Evolutionary conservation across 1,140 invertebrate species (phyloP).

Genomic region (Agrypnia vestita): DNA sequence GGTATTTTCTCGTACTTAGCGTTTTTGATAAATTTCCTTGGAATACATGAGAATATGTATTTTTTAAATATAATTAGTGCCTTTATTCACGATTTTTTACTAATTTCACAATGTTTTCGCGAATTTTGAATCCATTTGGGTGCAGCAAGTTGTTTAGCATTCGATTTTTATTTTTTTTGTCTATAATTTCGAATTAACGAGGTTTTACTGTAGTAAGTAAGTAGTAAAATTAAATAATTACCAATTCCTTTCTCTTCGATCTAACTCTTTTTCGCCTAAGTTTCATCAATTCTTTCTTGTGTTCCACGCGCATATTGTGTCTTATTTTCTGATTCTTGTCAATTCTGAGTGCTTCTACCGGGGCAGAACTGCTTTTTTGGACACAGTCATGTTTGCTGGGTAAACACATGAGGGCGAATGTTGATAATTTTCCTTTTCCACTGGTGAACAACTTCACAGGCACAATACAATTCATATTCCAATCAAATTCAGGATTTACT

Average conservation of each 20-base stretch:
- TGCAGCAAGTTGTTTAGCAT: too few relatives aligned
- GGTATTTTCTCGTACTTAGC: too few relatives aligned
- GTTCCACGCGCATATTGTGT: constrained; percentile 73
- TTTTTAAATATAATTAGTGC: too few relatives aligned
- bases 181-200: too few relatives aligned
- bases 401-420: constrained; percentile 79
- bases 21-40: too few relatives aligned
- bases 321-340: constrained; percentile 76
- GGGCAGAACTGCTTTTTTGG: constrained; percentile 65
- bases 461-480: constrained; percentile 70
- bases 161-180: too few relatives aligned
- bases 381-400: constrained; percentile 74
- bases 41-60: too few relatives aligned
- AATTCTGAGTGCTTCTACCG: constrained; percentile 72
- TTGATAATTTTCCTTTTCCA: constrained; percentile 69
- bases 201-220: too few relatives aligned
- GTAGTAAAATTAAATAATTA: constrained; percentile 48
- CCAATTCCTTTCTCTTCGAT: constrained; percentile 68
- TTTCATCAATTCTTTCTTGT: constrained; percentile 76
- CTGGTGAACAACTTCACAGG: constrained; percentile 72
- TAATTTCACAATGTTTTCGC: too few relatives aligned
- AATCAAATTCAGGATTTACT: constrained; percentile 26
- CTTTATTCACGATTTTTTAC: too few relatives aligned
- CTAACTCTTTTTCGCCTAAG: constrained; percentile 74
- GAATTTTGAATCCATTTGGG: too few relatives aligned